Percentiles rank a stretch among this genome's conserved stretches.
These are phyloP conservation scores for Ophthalmolycus amberensis DNA, from an alignment of 2,113 vertebrate species.

Conservation along the genomic window DNA sequence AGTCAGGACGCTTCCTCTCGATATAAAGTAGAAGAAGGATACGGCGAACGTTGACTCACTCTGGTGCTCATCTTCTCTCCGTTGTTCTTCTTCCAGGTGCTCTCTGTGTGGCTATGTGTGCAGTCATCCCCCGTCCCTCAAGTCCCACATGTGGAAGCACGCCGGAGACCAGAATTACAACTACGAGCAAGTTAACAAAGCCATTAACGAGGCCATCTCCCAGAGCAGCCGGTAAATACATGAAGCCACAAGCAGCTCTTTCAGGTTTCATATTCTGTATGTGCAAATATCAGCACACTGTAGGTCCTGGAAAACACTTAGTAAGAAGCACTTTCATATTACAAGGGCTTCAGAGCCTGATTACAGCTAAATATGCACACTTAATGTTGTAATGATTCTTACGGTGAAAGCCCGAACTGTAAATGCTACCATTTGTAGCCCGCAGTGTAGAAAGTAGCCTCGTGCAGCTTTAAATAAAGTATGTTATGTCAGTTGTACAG, in stretches of 20 bases:
- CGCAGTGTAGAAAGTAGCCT: background rate
- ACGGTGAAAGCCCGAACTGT: background rate
- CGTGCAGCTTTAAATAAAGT: background rate
- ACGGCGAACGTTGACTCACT: conserved; percentile 50
- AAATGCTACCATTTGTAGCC: background rate
- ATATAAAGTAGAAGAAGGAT: conserved; percentile 58
- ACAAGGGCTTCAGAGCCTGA: background rate
- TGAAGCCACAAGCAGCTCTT: accelerated
- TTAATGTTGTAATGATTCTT: background rate
- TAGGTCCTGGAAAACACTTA: background rate
- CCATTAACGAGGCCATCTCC: conserved; percentile 97
- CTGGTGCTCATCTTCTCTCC: background rate
- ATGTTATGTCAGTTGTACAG: background rate
- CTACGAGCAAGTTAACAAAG: conserved; percentile 98
- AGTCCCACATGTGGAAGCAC: conserved; percentile 99
- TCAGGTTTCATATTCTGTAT: background rate
- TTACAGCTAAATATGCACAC: background rate
- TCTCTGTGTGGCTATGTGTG: conserved; percentile 98
- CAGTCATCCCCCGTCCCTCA: conserved; percentile 96
- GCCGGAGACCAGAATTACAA: conserved; percentile 99
- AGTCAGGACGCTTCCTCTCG: conserved; percentile 55
- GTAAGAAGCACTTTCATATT: background rate
- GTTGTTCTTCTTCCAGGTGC: conserved; percentile 84
- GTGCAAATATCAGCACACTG: background rate
- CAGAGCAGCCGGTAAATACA: conserved; percentile 91